phyloP scores from a whole-genome alignment of 2,888 invertebrate genomes.

The Zonitis immaculata region DNA sequence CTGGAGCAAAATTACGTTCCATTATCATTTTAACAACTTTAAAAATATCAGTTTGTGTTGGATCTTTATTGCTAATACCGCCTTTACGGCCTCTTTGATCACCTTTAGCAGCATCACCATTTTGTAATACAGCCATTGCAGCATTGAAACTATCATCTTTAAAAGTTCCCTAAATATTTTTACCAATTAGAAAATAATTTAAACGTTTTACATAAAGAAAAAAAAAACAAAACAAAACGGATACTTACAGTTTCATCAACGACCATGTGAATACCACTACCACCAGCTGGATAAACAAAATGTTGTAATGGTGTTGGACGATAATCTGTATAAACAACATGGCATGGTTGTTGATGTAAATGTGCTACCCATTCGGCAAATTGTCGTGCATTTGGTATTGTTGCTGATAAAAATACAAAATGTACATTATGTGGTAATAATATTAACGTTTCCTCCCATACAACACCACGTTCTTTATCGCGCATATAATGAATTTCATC shows the following conservation, averaged over 20 bases:
- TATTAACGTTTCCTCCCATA: slow-evolving; percentile 99
- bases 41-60: slow-evolving; percentile 78
- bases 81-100: slow-evolving; percentile 74
- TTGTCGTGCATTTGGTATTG: slow-evolving; percentile 98
- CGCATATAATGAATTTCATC: slow-evolving; percentile 99
- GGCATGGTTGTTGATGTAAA: slow-evolving; percentile 93
- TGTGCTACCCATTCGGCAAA: slow-evolving; percentile 93
- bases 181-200: not conserved
- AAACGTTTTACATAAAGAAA: no score
- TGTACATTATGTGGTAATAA: slow-evolving; percentile 95
- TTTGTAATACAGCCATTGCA: slow-evolving; percentile 90
- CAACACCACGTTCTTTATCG: slow-evolving; percentile 97
- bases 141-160: slow-evolving; percentile 96
- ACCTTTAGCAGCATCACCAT: slow-evolving; percentile 79
- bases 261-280: slow-evolving; percentile 93
- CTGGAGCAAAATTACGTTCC: slow-evolving; percentile 96
- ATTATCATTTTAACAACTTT: slow-evolving; percentile 99
- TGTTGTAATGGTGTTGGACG: slow-evolving; percentile 97
- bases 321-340: slow-evolving; percentile 98
- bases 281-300: slow-evolving; percentile 95
- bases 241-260: slow-evolving; percentile 79
- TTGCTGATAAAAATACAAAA: slow-evolving; percentile 98
- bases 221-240: no score
- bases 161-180: slow-evolving; percentile 69
- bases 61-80: slow-evolving; percentile 60